A percentile compares a stretch with the other conserved stretches of the same genome.
phyloP scores from a whole-genome alignment of 2,113 vertebrate species.

The Reinhardtius hippoglossoides region DNA sequence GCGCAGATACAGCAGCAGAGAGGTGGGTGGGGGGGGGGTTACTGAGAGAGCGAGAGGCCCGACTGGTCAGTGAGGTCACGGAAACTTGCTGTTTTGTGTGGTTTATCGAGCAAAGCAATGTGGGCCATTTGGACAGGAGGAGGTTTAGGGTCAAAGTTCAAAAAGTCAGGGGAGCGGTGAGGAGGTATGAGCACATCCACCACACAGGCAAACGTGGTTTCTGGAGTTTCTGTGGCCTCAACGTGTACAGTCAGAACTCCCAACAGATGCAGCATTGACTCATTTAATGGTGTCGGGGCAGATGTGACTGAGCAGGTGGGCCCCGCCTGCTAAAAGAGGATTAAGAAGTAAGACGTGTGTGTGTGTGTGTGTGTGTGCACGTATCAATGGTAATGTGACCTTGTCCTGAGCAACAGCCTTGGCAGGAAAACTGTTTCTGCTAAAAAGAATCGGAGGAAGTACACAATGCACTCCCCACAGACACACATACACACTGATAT shows the following conservation, averaged over 20 bases:
- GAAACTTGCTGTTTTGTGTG: constrained; percentile 29
- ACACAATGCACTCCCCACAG: constrained; percentile 58
- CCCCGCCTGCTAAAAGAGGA: constrained; percentile 42
- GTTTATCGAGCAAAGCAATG: constrained; percentile 13
- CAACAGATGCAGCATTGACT: constrained; percentile 39
- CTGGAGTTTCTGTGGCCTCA: not conserved
- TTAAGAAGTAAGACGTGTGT: constrained; percentile 37
- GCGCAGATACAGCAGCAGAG: constrained; percentile 3
- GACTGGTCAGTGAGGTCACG: constrained; percentile 36
- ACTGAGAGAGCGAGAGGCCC: constrained; percentile 15
- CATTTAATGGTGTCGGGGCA: constrained; percentile 33
- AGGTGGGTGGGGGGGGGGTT: not conserved
- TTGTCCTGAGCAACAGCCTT: constrained; percentile 47
- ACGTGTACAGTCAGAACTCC: not conserved
- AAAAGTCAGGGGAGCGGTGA: not conserved
- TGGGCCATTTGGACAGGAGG: not conserved
- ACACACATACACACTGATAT: constrained; percentile 34
- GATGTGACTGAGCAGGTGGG: constrained; percentile 60
- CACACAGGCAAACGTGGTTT: too few relatives aligned
- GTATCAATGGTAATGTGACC: constrained; percentile 41
- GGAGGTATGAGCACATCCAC: too few relatives aligned
- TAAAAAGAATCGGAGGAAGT: constrained; percentile 71
- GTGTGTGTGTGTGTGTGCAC: constrained; percentile 25
- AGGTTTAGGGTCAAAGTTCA: constrained; percentile 8
- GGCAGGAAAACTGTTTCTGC: constrained; percentile 52